Conservation (phyloP, 2,797 vertebrate genomes). For the Catharus ustulatus region DNA sequence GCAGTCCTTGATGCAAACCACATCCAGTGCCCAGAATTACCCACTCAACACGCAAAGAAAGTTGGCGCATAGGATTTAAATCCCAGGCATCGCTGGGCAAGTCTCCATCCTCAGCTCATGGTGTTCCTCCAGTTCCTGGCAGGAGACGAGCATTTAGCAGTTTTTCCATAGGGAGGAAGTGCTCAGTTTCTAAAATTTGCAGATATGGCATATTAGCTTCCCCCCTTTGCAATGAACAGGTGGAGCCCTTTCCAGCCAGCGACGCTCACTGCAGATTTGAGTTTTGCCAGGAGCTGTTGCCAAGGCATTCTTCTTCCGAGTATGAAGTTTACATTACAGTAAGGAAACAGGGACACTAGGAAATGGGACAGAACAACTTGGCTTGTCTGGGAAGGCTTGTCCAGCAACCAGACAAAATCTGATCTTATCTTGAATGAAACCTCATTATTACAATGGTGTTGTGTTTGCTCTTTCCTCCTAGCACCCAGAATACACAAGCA, state of each 20-base stretch:
- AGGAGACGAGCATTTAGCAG: conserved; percentile 22
- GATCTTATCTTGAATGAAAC: conserved; percentile 32
- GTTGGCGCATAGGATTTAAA: background rate
- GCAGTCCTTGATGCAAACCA: background rate
- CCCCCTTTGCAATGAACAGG: conserved; percentile 6
- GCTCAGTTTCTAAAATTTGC: conserved; percentile 66
- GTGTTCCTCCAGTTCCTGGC: conserved; percentile 45
- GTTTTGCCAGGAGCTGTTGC: background rate
- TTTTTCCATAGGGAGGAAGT: conserved; percentile 68
- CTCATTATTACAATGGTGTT: background rate
- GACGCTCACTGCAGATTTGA: background rate
- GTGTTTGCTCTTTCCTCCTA: background rate
- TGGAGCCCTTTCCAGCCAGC: conserved; percentile 35
- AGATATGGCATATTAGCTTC: conserved; percentile 1
- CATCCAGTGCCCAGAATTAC: conserved; percentile 6
- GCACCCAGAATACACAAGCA: background rate
- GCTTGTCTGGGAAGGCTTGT: background rate
- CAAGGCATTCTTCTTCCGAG: background rate
- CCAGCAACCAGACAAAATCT: background rate
- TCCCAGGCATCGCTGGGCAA: conserved; percentile 9
- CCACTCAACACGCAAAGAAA: background rate
- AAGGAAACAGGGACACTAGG: background rate
- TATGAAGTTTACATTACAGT: background rate
- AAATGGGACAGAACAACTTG: background rate
- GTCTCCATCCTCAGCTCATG: conserved; percentile 9